A percentile compares a stretch with the other conserved stretches of the same genome.
These are phyloP conservation scores for Sciaenops ocellatus DNA, from an alignment of 2,797 vertebrate genomes.

Conservation along the genomic window DNA sequence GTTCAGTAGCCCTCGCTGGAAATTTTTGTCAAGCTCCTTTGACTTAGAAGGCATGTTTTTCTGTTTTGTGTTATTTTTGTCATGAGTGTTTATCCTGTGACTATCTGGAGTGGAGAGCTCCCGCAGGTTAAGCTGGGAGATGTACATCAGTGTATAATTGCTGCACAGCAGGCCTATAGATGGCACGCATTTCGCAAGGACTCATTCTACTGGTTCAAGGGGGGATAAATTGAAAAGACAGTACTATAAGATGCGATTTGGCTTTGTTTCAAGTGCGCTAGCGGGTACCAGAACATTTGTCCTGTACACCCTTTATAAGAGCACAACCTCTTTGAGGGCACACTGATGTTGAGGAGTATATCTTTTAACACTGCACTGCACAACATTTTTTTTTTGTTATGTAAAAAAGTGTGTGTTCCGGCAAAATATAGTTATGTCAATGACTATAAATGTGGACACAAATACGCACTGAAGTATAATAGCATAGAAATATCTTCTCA, in stretches of 20 bases:
- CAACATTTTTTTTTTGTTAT: slow-evolving; percentile 52
- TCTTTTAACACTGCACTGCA: slow-evolving; percentile 66
- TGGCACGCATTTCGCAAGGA: slow-evolving; percentile 58
- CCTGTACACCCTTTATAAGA: slow-evolving; percentile 52
- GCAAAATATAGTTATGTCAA: slow-evolving; percentile 80
- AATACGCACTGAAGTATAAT: slow-evolving; percentile 76
- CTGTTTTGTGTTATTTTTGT: slow-evolving; percentile 5
- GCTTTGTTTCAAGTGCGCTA: slow-evolving; percentile 74
- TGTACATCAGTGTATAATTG: slow-evolving; percentile 50
- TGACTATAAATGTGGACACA: slow-evolving; percentile 74
- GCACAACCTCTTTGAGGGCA: slow-evolving; percentile 65
- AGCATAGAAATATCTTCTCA: slow-evolving; percentile 75
- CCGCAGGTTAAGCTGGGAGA: slow-evolving; percentile 53
- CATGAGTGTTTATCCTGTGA: slow-evolving; percentile 38
- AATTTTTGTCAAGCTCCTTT: slow-evolving; percentile 68
- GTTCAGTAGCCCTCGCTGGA: slow-evolving; percentile 74
- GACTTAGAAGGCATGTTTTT: slow-evolving; percentile 70
- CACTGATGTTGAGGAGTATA: slow-evolving; percentile 65
- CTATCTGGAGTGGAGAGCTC: slow-evolving; percentile 37
- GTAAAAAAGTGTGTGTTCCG: slow-evolving; percentile 78
- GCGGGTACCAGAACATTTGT: slow-evolving; percentile 61
- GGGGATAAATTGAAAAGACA: slow-evolving; percentile 69
- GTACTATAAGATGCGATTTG: slow-evolving; percentile 80
- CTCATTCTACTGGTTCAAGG: slow-evolving; percentile 58
- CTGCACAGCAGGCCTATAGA: slow-evolving; percentile 60